Conservation (phyloP, 2,888 invertebrate genomes). For the Dicroscelio sp. region DNA sequence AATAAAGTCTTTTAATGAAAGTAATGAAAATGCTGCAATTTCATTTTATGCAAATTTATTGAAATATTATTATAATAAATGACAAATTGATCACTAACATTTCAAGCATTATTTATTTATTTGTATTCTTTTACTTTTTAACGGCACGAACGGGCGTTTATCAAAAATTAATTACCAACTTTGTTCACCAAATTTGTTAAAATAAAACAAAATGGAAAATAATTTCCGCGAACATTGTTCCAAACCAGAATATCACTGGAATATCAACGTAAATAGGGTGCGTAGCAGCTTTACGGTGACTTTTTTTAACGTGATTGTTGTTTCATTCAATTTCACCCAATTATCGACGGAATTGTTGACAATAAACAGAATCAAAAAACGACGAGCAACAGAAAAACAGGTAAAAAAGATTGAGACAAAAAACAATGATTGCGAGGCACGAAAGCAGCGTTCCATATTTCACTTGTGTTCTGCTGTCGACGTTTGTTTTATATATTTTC, state of each 20-base stretch:
- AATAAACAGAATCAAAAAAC: conserved; percentile 31
- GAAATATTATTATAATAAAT: no score
- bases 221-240: neutral
- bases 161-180: no score
- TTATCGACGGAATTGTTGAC: conserved; percentile 51
- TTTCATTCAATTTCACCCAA: conserved; percentile 60
- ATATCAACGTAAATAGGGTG: neutral
- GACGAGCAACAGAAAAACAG: conserved; percentile 3
- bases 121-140: no score
- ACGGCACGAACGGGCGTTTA: no score
- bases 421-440: conserved; percentile 36
- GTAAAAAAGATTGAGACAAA: neutral
- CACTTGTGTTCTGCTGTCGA: conserved; percentile 28
- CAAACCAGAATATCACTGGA: neutral
- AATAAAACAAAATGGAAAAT: neutral
- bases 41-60: no score
- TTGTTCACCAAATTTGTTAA: no score
- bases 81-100: no score
- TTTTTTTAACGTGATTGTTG: conserved; percentile 20
- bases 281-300: neutral
- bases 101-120: no score
- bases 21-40: no score
- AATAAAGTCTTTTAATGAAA: no score
- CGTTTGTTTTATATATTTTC: conserved; percentile 44
- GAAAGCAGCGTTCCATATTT: conserved; percentile 58